A percentile compares a stretch with the other conserved stretches of the same genome.
Conservation (phyloP, 2,888 invertebrate genomes). For the Drosophila mulleri region DNA sequence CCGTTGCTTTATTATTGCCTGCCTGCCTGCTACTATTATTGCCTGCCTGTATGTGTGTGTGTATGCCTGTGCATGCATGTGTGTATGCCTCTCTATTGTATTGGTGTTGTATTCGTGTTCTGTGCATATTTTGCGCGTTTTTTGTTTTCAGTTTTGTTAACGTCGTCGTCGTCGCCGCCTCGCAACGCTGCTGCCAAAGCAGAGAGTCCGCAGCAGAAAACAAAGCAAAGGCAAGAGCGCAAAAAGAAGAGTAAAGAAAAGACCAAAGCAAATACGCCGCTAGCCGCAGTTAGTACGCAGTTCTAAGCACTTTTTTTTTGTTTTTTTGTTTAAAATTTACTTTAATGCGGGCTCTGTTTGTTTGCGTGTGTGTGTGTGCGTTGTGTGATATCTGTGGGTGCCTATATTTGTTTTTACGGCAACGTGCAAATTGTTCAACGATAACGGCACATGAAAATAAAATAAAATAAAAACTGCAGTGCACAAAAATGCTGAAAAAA, state of each 20-base stretch:
- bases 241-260: conserved; percentile 38
- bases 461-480: conserved; percentile 33
- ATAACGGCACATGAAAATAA: conserved; percentile 28
- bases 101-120: conserved; percentile 54
- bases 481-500: conserved; percentile 27
- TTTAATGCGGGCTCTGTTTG: conserved; percentile 22
- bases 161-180: conserved; percentile 71
- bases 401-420: conserved; percentile 48
- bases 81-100: conserved; percentile 25
- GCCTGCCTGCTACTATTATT: conserved; percentile 63
- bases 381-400: conserved; percentile 32
- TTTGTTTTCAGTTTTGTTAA: conserved; percentile 78
- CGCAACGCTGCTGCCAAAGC: conserved; percentile 57
- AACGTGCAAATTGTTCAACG: conserved; percentile 62
- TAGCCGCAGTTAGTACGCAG: conserved; percentile 66
- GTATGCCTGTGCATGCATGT: conserved; percentile 23
- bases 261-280: conserved; percentile 53
- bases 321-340: conserved; percentile 22
- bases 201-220: conserved; percentile 37
- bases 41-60: conserved; percentile 19
- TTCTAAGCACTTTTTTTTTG: conserved; percentile 47
- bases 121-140: conserved; percentile 77
- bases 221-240: conserved; percentile 38
- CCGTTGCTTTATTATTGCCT: conserved; percentile 74
- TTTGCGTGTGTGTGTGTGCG: conserved; percentile 9